These are phyloP conservation scores for Halcyon malimbica DNA, from an alignment of 2,113 vertebrate species.

Conservation along the genomic window DNA sequence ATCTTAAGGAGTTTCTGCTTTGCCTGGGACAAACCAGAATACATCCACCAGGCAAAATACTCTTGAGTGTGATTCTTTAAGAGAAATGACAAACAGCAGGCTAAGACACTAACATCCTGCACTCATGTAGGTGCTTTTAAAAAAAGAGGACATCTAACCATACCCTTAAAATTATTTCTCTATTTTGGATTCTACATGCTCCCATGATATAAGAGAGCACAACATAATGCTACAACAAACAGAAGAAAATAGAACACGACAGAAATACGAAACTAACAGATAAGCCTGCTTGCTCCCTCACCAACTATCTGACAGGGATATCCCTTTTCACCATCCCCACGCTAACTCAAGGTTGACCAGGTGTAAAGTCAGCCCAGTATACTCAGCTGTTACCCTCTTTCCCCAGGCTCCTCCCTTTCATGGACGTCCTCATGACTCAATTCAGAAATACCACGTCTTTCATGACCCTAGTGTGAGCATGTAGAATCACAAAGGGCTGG, in stretches of 20 bases:
- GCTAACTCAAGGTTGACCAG: neutral
- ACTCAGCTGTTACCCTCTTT: neutral
- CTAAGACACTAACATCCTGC: too few species aligned
- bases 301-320: neutral
- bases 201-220: neutral
- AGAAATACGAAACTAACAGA: neutral
- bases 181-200: neutral
- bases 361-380: neutral
- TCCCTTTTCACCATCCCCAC: neutral
- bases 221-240: neutral
- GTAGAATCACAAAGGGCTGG: neutral
- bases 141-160: neutral
- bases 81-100: neutral
- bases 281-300: neutral
- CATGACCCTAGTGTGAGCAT: accelerated
- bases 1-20: neutral
- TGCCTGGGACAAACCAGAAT: neutral
- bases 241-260: neutral
- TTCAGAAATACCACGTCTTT: neutral
- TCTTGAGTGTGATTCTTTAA: neutral
- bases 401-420: neutral
- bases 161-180: neutral
- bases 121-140: neutral
- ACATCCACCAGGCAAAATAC: neutral
- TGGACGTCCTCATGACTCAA: neutral